phyloP scores from a whole-genome alignment of 2,797 vertebrate genomes.

The Sciurus vulgaris region DNA sequence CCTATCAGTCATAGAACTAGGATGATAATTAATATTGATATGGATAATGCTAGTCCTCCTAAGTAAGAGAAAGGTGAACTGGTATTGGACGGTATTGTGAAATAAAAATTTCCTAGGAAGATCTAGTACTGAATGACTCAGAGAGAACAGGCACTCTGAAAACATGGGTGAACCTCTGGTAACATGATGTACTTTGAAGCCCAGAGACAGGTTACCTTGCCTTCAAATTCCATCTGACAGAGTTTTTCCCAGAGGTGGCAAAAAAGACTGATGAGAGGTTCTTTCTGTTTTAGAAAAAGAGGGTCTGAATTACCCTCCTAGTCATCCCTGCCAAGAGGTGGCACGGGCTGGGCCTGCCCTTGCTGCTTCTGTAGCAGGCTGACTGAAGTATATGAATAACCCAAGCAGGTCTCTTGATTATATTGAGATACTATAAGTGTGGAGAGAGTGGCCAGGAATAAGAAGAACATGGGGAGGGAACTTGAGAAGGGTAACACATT shows the following conservation, averaged over 20 bases:
- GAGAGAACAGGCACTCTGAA: constrained; percentile 51
- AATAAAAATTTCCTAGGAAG: constrained; percentile 51
- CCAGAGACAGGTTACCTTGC: constrained; percentile 13
- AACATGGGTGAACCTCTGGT: background rate
- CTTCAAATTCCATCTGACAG: background rate
- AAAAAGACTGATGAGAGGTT: background rate
- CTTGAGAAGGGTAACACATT: background rate
- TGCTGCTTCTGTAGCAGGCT: background rate
- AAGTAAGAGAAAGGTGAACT: constrained; percentile 18
- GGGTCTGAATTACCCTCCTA: background rate
- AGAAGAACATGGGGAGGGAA: background rate
- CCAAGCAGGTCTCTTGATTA: background rate
- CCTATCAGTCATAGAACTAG: constrained; percentile 2
- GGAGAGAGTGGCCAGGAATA: background rate
- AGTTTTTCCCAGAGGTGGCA: background rate
- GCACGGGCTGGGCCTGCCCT: background rate
- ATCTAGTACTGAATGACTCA: constrained; percentile 34
- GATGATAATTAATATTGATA: background rate
- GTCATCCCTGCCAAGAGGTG: background rate
- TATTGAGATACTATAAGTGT: background rate
- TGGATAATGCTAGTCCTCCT: background rate
- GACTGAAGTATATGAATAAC: background rate
- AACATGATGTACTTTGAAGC: background rate
- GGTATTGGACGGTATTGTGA: background rate
- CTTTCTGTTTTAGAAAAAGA: constrained; percentile 14